Conservation (phyloP, 2,113 vertebrate genomes). For the Zosterops hypoxanthus region DNA sequence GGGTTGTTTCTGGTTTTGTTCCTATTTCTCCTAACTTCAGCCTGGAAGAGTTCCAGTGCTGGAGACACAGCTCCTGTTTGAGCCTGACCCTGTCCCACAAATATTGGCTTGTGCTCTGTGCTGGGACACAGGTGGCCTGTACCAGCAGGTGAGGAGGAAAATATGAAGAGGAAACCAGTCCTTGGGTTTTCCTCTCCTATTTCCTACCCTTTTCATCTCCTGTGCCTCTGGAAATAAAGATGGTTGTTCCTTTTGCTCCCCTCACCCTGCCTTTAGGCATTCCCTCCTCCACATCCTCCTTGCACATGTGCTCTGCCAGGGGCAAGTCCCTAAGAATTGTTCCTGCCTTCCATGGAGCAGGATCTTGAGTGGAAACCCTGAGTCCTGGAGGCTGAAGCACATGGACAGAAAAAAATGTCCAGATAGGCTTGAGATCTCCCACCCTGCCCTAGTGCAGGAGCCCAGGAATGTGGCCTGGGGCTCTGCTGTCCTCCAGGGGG, state of each 20-base stretch:
- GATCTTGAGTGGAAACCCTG: background rate
- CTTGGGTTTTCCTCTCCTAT: background rate
- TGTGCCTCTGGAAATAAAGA: background rate
- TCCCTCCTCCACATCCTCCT: background rate
- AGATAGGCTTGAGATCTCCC: background rate
- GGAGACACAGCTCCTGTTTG: rapidly evolving
- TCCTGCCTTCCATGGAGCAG: background rate
- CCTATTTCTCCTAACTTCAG: background rate
- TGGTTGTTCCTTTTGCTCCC: background rate
- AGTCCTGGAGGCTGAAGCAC: background rate
- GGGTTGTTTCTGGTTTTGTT: background rate
- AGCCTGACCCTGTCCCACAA: background rate
- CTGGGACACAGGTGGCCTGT: background rate
- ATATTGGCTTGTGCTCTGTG: background rate
- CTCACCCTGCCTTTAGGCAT: background rate
- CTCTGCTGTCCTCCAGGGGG: background rate
- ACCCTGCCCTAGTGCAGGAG: rapidly evolving
- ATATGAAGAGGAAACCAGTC: background rate
- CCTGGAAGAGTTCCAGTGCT: background rate
- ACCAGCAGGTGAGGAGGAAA: background rate
- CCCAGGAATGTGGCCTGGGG: background rate
- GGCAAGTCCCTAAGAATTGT: too few species aligned
- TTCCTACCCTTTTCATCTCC: background rate
- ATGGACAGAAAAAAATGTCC: background rate
- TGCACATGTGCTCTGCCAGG: rapidly evolving